Evolutionary conservation across 2,113 vertebrate species (phyloP), one percentile per base, ranked within the genome.

Genomic region (Todiramphus saurophagus): DNA sequence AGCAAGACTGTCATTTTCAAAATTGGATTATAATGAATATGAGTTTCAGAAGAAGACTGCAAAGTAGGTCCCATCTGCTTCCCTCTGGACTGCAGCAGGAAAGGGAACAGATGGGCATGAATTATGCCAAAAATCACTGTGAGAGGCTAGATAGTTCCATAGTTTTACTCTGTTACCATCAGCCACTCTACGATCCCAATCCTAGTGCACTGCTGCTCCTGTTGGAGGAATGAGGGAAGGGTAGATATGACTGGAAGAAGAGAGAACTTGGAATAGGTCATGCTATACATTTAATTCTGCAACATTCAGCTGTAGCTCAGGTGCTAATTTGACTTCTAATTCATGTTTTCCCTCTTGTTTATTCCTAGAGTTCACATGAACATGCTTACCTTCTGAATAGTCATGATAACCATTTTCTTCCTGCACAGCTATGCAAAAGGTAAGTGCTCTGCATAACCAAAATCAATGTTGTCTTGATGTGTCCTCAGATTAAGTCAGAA

Each of bases 11-110:
- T 92, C 1, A 94, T 96, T 95, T 93, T 85, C 77, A 96, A 96
- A 97, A 97, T 96, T 83, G 96, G 89, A 51, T 92, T 97, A 89
- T 93, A 96, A 97, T 87, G 93, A 94, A 97, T 93, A 93, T 85
- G 93, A 93, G 93, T 80, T 97, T 95, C 89, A 87, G 84, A 85
- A 96, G 82, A 96, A 78, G 89, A 82, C 59, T 94, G 56, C 44
- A 66, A 95, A 92, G 82, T 83, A 85, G 83, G 70, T 78, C 90
- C 94, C 96, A 97, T 97, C 96, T 97, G 97, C 82, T 97, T 87
- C 53, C 83, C 63, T 93, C 90, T 96, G 96, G 96, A 96, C 75
- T 87, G 70, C 44, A 78, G 82, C 63, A 76, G 76, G 77, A 96
- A 94, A 68, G 64, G 58, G 93, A 97, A 92, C 97, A 97, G 97